Conservation (phyloP, 2,888 invertebrate genomes). For the Opisthograptis luteolata region DNA sequence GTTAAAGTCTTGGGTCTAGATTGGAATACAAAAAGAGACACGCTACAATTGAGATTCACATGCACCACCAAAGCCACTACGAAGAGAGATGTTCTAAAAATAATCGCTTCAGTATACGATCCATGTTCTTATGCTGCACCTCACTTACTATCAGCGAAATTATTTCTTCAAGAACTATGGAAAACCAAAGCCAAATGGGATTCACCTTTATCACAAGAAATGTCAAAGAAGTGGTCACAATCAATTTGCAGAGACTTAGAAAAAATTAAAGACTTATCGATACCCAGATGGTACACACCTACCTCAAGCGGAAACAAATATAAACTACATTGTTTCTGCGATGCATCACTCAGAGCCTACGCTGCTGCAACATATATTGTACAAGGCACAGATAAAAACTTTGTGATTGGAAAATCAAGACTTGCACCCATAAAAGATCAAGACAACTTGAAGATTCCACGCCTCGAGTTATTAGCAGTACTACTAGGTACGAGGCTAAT, state of each 20-base stretch:
- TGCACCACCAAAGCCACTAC: neutral
- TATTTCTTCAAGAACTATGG: slow-evolving; percentile 29
- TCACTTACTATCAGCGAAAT: slow-evolving; percentile 24
- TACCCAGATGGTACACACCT: neutral
- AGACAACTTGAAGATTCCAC: slow-evolving; percentile 15
- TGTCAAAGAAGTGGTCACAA: neutral
- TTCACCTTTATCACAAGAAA: slow-evolving; percentile 10
- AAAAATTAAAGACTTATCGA: neutral
- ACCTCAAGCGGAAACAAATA: neutral
- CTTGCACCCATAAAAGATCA: slow-evolving; percentile 11
- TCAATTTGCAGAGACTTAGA: neutral
- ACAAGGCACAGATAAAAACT: neutral
- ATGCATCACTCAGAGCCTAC: slow-evolving; percentile 15
- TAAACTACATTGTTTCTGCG: slow-evolving; percentile 15
- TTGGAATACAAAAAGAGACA: neutral
- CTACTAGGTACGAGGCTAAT: slow-evolving; percentile 27
- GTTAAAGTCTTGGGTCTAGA: neutral
- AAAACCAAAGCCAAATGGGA: slow-evolving; percentile 26
- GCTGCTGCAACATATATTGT: slow-evolving; percentile 18
- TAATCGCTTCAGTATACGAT: slow-evolving; percentile 31
- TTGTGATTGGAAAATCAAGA: slow-evolving; percentile 13
- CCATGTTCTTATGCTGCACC: slow-evolving; percentile 27
- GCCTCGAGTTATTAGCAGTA: slow-evolving; percentile 14
- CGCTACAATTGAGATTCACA: neutral
- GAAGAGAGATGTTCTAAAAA: slow-evolving; percentile 21